A percentile compares a stretch with the other conserved stretches of the same genome.
Conservation (phyloP, 2,113 vertebrate species). For the Nematolebias whitei region DNA sequence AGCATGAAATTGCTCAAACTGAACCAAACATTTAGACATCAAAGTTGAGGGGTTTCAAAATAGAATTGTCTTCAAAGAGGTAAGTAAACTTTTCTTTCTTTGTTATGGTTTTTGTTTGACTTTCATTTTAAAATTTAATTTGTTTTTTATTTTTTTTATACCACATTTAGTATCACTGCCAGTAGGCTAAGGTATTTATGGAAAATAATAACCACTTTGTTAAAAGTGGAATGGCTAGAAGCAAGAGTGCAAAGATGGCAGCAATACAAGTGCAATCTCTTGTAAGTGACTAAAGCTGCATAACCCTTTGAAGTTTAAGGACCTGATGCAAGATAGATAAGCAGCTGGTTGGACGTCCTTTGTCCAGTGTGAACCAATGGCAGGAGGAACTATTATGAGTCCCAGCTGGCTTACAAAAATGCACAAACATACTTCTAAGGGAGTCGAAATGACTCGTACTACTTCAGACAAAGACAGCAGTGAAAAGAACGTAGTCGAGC, state of each 20-base stretch:
- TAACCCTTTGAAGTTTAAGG: conserved; percentile 49
- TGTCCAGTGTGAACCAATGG: conserved; percentile 21
- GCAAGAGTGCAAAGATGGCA: not conserved
- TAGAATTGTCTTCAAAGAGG: not conserved
- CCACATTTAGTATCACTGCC: too few relatives aligned
- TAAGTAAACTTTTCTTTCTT: not conserved
- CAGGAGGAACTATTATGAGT: conserved; percentile 3
- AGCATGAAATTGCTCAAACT: not conserved
- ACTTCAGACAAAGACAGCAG: conserved; percentile 56
- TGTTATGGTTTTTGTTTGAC: not conserved
- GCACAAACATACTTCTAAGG: conserved; percentile 37
- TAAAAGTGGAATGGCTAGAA: conserved; percentile 8
- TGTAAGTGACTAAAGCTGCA: not conserved
- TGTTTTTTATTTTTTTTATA: not conserved
- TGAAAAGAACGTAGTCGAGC: conserved; percentile 43
- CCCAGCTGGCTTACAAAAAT: conserved; percentile 27
- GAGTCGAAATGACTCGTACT: conserved; percentile 20
- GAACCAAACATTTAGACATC: not conserved
- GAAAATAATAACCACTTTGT: not conserved
- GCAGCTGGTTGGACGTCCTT: conserved; percentile 36
- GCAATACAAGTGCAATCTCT: conserved; percentile 13
- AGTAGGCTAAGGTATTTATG: not conserved
- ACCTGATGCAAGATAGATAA: conserved; percentile 29
- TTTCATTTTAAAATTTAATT: not conserved
- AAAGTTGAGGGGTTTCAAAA: not conserved